Conservation (phyloP, 2,888 invertebrate species). For the Neoaliturus tenellus region DNA sequence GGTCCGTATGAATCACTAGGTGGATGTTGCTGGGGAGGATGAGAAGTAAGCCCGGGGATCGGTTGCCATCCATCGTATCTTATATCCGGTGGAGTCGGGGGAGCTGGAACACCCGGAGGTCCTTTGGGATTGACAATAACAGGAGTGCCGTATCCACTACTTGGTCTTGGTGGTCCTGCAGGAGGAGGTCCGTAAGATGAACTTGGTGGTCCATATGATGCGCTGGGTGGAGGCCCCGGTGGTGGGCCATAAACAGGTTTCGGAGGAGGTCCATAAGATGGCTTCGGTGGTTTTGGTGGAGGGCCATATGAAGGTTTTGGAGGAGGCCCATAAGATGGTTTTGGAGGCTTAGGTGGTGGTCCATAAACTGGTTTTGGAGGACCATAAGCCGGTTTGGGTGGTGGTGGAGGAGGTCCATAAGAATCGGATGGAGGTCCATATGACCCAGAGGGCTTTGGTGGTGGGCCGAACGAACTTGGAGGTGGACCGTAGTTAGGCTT, state of each 20-base stretch:
- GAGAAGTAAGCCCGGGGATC: constrained; percentile 79
- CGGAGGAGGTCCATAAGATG: constrained; percentile 77
- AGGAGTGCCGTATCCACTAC: constrained; percentile 59
- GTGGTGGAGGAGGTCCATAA: constrained; percentile 69
- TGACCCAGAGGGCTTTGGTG: constrained; percentile 68
- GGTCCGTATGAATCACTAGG: constrained; percentile 69
- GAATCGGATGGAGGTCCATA: constrained; percentile 68
- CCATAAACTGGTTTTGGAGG: constrained; percentile 69
- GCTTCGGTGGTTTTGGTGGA: constrained; percentile 70
- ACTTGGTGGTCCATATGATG: constrained; percentile 68
- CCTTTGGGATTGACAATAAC: constrained; percentile 58
- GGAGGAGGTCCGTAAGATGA: constrained; percentile 77
- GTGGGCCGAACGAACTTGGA: constrained; percentile 66
- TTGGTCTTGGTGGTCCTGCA: constrained; percentile 70
- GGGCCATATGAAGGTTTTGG: constrained; percentile 68
- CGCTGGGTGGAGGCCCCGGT: constrained; percentile 63
- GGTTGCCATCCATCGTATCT: constrained; percentile 93
- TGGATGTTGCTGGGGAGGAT: constrained; percentile 58
- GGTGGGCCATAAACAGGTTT: constrained; percentile 75
- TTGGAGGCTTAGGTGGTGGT: constrained; percentile 69
- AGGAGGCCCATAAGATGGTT: constrained; percentile 67
- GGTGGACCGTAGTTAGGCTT: constrained; percentile 69
- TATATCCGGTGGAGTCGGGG: constrained; percentile 84
- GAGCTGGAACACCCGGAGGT: constrained; percentile 81
- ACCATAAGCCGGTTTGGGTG: constrained; percentile 72